Evolutionary conservation across 1,140 invertebrate species (phyloP), one percentile per base, ranked within the genome.

Genomic region (Drosophila prosaltans): DNA sequence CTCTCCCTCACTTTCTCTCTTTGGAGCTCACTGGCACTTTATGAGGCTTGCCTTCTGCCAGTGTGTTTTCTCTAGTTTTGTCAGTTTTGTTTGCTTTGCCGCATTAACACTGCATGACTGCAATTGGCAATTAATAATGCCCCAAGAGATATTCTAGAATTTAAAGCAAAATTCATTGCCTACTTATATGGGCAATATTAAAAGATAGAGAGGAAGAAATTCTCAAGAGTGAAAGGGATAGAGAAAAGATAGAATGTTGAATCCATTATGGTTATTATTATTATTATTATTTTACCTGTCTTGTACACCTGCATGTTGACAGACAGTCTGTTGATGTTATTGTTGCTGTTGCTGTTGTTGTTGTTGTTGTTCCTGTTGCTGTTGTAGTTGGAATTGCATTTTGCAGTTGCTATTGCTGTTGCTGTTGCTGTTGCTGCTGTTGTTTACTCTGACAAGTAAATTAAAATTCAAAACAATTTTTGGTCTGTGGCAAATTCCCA

Each of bases 391-490:
- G 28, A 30, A 30, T 30, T 30, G 28, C 28, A 30, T 40, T 58
- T 66, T 61, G 40, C n/a, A 60, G 58, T 40, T 62, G 40, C 28
- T 51, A 1, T 21, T 68, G 45, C 45, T 65, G 69, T 60, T 61
- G 59, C 55, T 63, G 59, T 57, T 73, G 32, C 32, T 66, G 67
- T 68, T 65, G 60, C 24, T 68, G 64, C 64, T 57, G 36, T 28
- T 65, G 61, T 72, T 36, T 39, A 65, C 45, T 28, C 61, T 57
- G 83, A 88, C 75, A 81, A 86, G 83, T 82, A 82, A 86, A 86
- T 86, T 86, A 86, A 88, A 88, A 86, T 86, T 86, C 83, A 82
- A 86, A 86, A 88, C 83, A 82, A 88, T 88, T 88, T 86, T 78
- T 59, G 57, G 65, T 77, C 61, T 59, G 70, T 79, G 80, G 71